A percentile compares a stretch with the other conserved stretches of the same genome.
Conservation (phyloP, 2,888 invertebrate species). For the Mycalesis mineus region DNA sequence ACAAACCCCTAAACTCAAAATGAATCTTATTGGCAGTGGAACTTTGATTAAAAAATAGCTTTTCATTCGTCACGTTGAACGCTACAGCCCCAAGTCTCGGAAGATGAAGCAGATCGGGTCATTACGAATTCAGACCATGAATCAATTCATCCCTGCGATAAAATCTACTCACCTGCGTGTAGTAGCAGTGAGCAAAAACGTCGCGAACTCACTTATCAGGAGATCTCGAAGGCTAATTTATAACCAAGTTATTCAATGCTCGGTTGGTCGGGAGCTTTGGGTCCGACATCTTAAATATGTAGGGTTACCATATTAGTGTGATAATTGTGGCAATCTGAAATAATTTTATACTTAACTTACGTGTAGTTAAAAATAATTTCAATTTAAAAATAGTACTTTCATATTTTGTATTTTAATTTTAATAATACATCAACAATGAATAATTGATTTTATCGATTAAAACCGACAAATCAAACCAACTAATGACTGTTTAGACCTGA, state of each 20-base stretch:
- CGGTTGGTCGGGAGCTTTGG: conserved; percentile 52
- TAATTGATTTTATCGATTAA: no score
- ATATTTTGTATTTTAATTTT: no score
- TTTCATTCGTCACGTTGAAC: conserved; percentile 17
- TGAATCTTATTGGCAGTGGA: conserved; percentile 1
- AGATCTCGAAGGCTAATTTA: conserved; percentile 70
- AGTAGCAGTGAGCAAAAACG: conserved; percentile 58
- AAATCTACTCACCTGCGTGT: conserved; percentile 67
- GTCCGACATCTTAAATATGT: conserved; percentile 39
- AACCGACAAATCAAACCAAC: no score
- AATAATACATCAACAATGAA: no score
- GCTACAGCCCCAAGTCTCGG: conserved; percentile 3
- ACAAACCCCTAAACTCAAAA: neutral
- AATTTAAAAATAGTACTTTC: no score
- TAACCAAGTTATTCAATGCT: conserved; percentile 71
- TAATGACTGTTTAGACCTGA: no score
- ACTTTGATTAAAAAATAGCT: conserved; percentile 13
- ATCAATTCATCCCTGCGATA: conserved; percentile 70
- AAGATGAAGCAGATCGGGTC: conserved; percentile 24
- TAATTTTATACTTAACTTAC: no score
- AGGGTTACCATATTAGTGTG: conserved; percentile 1
- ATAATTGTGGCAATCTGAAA: neutral
- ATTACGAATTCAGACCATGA: conserved; percentile 63
- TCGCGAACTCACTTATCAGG: conserved; percentile 64
- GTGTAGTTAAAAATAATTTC: no score